Evolutionary conservation across 2,888 invertebrate genomes (phyloP).

Genomic region (Latrodectus hesperus): DNA sequence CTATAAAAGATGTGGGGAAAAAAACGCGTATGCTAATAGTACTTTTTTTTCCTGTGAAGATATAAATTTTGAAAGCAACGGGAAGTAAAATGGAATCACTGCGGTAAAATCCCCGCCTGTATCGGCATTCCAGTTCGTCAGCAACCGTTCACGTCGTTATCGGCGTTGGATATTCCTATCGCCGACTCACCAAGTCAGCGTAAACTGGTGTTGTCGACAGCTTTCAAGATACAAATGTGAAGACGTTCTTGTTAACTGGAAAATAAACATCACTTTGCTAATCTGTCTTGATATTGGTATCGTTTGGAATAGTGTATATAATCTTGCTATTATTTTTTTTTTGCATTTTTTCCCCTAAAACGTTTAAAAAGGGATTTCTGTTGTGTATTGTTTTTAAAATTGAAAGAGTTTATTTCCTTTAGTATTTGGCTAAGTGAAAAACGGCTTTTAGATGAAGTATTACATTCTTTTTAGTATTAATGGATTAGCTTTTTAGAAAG

Average conservation of each 20-base stretch:
- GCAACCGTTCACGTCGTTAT: neutral
- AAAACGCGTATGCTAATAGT: neutral
- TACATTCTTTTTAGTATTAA: too few relatives aligned
- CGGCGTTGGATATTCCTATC: neutral
- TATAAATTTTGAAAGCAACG: neutral
- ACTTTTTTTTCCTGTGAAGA: neutral
- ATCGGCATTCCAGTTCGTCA: neutral
- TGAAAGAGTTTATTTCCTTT: too few relatives aligned
- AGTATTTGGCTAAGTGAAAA: too few relatives aligned
- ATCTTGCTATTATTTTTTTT: too few relatives aligned
- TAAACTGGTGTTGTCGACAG: neutral
- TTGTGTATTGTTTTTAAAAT: too few relatives aligned
- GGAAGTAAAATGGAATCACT: neutral
- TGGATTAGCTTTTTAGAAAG: too few relatives aligned
- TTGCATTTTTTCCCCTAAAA: too few relatives aligned
- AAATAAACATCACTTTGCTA: slow-evolving; percentile 10
- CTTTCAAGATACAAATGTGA: neutral
- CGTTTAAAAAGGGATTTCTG: too few relatives aligned
- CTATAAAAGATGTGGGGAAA: neutral
- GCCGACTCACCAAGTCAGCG: neutral
- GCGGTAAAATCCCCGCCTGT: neutral
- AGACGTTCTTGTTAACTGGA: neutral
- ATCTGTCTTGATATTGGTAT: slow-evolving; percentile 2
- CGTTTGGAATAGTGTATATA: too few relatives aligned
- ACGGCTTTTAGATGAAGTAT: too few relatives aligned